Base-by-base conservation (phyloP, 2,797 vertebrate genomes). In the Pseudopleuronectes americanus region DNA sequence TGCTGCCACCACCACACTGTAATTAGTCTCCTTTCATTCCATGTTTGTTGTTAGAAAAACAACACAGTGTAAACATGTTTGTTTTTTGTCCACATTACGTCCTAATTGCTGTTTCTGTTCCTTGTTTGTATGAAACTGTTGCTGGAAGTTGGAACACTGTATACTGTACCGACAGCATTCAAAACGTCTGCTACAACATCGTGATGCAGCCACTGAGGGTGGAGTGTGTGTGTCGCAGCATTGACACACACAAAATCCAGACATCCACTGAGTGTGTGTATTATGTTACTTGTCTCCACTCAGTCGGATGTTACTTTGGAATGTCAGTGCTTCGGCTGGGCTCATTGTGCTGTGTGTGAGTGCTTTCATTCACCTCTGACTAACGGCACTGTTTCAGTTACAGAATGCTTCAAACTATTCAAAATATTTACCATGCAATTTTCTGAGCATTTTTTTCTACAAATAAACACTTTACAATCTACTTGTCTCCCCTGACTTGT, bases 381-480 rank as follows among this genome's bases (percentile, higher is more conserved):
- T 76, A 57, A 84, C 41, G 3, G 57, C 88, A 88, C 76, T 84
- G 84, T 88, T 89, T 83, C 49, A 67, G 48, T 83, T 57, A 33
- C 54, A 74, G 63, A 82, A 88, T 17, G 77, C 77, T 86, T 83
- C 71, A 63, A 77, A 86, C 76, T 83, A 87, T 89, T 86, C 79
- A 68, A 80, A 86, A 72, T 86, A 89, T 87, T 76, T 80, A 69
- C 71, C 84, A 80, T 84, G 84, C 87, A 83, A 85, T 88, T 92
- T 88, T 89, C 69, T 84, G 53, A 83, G 80, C 59, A 59, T 76
- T 81, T 78, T 57, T 85, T 84, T 88, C 86, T 87, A 87, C 72
- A 76, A 89, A 88, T 90, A 89, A 89, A 90, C 71, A 69, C 81
- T 90, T 89, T 83, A 71, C 70, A 83, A 84, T 68, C 61, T 54